phyloP scores from a whole-genome alignment of 2,113 vertebrate species.

The Rattus rattus region DNA sequence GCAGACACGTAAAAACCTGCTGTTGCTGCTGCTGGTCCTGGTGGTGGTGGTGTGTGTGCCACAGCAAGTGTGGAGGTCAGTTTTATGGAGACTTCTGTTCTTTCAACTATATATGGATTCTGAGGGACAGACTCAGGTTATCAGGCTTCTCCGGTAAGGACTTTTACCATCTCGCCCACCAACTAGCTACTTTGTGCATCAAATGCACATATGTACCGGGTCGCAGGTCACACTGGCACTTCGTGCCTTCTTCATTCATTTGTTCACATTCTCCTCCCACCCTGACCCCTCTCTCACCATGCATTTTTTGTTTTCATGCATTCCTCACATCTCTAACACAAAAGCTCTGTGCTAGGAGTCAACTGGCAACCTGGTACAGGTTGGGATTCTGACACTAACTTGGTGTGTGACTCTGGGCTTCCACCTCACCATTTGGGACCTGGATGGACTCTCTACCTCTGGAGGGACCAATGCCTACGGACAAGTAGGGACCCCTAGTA shows the following conservation, averaged over 20 bases:
- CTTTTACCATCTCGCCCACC: background rate
- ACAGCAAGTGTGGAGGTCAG: background rate
- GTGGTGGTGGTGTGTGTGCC: background rate
- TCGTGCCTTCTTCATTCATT: background rate
- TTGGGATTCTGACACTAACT: background rate
- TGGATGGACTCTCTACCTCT: background rate
- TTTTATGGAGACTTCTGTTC: background rate
- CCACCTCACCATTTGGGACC: background rate
- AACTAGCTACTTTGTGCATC: background rate
- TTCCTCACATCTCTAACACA: background rate
- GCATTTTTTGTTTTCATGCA: background rate
- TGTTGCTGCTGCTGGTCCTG: background rate
- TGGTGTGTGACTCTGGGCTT: background rate
- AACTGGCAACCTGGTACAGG: background rate
- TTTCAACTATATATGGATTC: background rate
- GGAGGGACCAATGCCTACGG: background rate
- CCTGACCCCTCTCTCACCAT: background rate
- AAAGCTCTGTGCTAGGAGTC: background rate
- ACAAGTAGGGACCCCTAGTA: background rate
- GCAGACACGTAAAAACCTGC: background rate
- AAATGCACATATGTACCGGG: background rate
- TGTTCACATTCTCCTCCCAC: background rate
- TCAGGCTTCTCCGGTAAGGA: background rate
- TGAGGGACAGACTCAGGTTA: background rate
- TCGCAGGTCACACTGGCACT: background rate